These are phyloP conservation scores for Micrastur ruficollis DNA, from an alignment of 2,797 vertebrate species.

Conservation along the genomic window DNA sequence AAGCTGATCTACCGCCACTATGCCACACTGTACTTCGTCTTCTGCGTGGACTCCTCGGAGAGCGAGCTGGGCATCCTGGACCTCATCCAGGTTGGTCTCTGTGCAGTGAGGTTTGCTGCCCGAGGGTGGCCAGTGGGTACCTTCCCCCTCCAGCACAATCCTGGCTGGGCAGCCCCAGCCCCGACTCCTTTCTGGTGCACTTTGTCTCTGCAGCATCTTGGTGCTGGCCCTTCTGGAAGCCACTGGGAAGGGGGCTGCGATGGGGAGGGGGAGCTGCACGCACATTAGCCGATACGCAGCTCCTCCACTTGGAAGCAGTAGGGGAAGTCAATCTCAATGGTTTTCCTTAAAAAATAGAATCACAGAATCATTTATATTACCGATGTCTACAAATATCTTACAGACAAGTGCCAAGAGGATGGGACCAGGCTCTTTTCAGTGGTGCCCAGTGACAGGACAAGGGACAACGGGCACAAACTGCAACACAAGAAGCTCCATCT, in stretches of 20 bases:
- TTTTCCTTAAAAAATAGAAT: neutral
- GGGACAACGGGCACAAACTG: too few species aligned
- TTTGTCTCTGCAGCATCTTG: fast-evolving
- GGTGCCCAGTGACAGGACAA: too few species aligned
- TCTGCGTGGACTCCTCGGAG: slow-evolving; percentile 83
- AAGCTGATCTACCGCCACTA: slow-evolving; percentile 84
- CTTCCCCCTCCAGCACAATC: neutral
- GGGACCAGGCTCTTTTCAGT: too few species aligned
- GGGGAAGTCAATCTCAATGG: fast-evolving
- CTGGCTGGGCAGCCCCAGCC: neutral
- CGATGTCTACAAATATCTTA: too few species aligned
- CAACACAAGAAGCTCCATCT: too few species aligned
- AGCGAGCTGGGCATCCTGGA: slow-evolving; percentile 85
- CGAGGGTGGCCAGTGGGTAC: fast-evolving
- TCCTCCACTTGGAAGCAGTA: neutral
- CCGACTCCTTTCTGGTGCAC: fast-evolving
- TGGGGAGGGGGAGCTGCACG: fast-evolving
- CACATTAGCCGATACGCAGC: fast-evolving
- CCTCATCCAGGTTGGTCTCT: slow-evolving; percentile 79
- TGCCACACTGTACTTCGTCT: slow-evolving; percentile 82
- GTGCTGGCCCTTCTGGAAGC: neutral
- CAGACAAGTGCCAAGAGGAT: too few species aligned
- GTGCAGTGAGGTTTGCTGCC: neutral
- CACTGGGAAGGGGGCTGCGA: fast-evolving
- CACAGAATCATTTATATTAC: fast-evolving